A percentile compares a stretch with the other conserved stretches of the same genome.
These are phyloP conservation scores for Azemiops feae DNA, from an alignment of 2,113 vertebrate species.

Conservation along the genomic window DNA sequence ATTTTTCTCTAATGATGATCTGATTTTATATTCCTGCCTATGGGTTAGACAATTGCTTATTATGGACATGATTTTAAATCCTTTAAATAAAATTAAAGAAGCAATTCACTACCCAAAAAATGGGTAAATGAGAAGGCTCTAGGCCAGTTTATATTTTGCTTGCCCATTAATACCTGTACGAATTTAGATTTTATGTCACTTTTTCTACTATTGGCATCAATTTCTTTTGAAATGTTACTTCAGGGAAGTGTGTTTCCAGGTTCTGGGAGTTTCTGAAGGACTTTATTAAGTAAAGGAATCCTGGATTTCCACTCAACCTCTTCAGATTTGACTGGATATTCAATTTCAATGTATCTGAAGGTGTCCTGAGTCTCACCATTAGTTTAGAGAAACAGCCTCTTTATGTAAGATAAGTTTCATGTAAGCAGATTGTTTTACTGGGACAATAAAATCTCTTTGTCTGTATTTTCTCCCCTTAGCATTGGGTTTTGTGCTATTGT, in stretches of 20 bases:
- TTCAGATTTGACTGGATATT: background rate
- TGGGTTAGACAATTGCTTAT: background rate
- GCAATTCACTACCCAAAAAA: background rate
- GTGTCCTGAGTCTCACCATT: background rate
- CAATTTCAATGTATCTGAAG: background rate
- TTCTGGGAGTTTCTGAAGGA: background rate
- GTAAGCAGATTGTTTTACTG: background rate
- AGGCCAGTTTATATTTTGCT: background rate
- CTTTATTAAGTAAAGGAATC: background rate
- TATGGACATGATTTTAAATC: background rate
- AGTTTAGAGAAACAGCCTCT: background rate
- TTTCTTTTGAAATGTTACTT: background rate
- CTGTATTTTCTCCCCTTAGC: background rate
- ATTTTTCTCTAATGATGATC: background rate
- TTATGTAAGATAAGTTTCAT: background rate
- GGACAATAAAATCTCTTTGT: background rate
- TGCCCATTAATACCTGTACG: background rate
- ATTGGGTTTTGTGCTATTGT: background rate
- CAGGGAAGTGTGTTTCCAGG: background rate
- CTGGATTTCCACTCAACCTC: background rate
- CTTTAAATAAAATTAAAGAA: background rate
- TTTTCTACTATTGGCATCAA: background rate
- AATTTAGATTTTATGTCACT: background rate
- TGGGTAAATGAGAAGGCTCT: background rate
- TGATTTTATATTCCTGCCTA: background rate